Evolutionary conservation across 2,888 invertebrate species (phyloP).

Genomic region (Drosophila glabriapex): DNA sequence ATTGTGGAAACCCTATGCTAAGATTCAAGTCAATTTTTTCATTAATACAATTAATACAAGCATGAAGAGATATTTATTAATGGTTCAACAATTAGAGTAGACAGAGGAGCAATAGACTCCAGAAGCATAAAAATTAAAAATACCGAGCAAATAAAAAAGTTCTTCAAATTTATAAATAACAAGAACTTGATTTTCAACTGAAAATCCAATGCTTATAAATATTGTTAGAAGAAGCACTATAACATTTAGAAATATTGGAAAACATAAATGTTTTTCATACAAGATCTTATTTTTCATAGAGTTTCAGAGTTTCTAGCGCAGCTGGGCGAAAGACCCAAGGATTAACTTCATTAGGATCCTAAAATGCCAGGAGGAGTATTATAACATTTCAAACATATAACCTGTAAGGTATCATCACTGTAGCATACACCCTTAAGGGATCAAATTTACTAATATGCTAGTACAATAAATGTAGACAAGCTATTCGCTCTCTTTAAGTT

Average conservation of each 20-base stretch:
- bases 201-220: not conserved
- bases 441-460: not conserved
- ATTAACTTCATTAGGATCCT: not conserved
- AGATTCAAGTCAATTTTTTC: not conserved
- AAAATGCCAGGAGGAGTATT: not conserved
- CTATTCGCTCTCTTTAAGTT: not conserved
- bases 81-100: not conserved
- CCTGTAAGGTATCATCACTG: not conserved
- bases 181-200: not conserved
- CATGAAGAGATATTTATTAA: not conserved
- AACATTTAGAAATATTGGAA: not conserved
- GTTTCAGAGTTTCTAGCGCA: not conserved
- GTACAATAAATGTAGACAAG: not conserved
- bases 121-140: not conserved
- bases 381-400: not conserved
- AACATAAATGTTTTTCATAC: not conserved
- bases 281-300: not conserved
- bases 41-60: not conserved
- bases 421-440: not conserved
- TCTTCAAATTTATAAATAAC: not conserved
- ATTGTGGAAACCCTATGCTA: not conserved
- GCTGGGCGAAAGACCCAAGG: not conserved
- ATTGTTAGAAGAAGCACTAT: not conserved
- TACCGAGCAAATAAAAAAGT: not conserved
- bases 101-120: not conserved